A percentile compares a stretch with the other conserved stretches of the same genome.
phyloP scores from a whole-genome alignment of 2,113 vertebrate species.

The Ophthalmolycus amberensis region DNA sequence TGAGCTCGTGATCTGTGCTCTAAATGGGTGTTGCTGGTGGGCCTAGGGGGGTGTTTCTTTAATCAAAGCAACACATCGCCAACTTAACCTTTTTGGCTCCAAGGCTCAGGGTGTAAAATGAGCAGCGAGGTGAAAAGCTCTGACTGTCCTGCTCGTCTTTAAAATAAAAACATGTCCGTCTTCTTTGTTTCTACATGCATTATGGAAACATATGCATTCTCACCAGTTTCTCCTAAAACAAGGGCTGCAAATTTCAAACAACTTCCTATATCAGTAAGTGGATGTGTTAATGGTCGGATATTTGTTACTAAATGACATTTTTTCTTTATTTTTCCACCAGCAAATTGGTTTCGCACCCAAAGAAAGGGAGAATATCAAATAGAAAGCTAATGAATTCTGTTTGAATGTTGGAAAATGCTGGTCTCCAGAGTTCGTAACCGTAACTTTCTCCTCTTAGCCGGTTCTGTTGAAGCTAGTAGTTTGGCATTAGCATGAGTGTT shows the following conservation, averaged over 20 bases:
- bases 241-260: background rate
- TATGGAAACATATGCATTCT: background rate
- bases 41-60: constrained; percentile 28
- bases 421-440: background rate
- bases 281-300: background rate
- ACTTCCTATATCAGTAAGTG: background rate
- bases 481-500: background rate
- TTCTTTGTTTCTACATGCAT: background rate
- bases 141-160: background rate
- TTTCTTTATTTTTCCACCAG: background rate
- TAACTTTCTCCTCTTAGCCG: background rate
- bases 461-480: background rate
- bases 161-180: background rate
- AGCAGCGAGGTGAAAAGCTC: background rate
- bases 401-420: background rate
- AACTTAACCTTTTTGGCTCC: constrained; percentile 24
- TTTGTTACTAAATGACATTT: background rate
- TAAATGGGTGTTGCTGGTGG: constrained; percentile 36
- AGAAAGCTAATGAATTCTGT: background rate
- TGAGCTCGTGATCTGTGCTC: constrained; percentile 29
- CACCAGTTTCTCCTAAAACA: background rate
- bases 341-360: background rate
- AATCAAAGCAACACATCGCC: constrained; percentile 28
- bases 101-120: constrained; percentile 17
- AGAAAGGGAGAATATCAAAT: background rate